Evolutionary conservation across 2,113 vertebrate species (phyloP), one percentile per base, ranked within the genome.

Genomic region (Embiotoca jacksoni): DNA sequence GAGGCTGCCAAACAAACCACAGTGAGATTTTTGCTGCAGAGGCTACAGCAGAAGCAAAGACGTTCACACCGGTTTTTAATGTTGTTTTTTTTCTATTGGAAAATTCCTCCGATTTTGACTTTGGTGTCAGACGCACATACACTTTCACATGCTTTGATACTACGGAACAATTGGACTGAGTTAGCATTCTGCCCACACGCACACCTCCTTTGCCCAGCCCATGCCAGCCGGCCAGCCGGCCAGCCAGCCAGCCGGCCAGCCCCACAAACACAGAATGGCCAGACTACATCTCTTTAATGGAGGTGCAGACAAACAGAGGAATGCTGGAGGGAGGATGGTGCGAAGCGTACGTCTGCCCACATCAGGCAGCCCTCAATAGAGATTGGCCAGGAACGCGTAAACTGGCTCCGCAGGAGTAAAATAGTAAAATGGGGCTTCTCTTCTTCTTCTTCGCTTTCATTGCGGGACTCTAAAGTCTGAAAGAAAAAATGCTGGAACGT

Each of bases 301-400:
- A 83, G 67, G 79, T 41, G 74, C 72, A 82, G 80, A 91, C 86
- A 89, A 91, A 90, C 70, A 72, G 72, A 90, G 88, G 89, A 93
- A 88, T 93, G 87, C 75, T 55, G 86, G 74, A 62, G 47, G 82
- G 78, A 75, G 76, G 82, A 84, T 11, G 84, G 81, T 41, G 71
- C 54, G 55, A 86, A 91, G 36, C 78, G 53, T 74, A 78, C 71
- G 89, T 91, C 92, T 92, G 87, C 81, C 83, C 88, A 78, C 87
- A 91, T 89, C 89, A 90, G 86, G 44, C 83, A 7, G 55, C 62
- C 69, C 83, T 92, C 80, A 89, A 93, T 82, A 91, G 87, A 89
- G 89, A 89, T 83, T 90, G 90, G 90, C 88, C 89, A 88, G 80
- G 80, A 90, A 88, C 72, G 85, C 89, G 88, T 91, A 89, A 90